Percentiles rank a stretch among this genome's conserved stretches.
Conservation (phyloP, 2,797 vertebrate species). For the Labroides dimidiatus region DNA sequence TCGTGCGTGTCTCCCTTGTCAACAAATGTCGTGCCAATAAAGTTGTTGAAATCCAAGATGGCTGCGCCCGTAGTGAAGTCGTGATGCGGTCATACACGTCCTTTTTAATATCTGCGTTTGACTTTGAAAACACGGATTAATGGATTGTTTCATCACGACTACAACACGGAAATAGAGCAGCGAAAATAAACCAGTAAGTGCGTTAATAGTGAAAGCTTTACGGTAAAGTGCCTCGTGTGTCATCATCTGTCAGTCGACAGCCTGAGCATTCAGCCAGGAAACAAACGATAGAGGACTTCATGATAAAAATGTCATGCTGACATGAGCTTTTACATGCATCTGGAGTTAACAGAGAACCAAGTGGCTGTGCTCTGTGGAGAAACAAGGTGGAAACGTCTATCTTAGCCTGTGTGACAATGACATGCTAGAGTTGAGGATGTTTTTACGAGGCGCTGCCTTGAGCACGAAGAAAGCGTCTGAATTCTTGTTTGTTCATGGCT, state of each 20-base stretch:
- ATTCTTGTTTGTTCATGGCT: no score
- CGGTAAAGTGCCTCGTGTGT: background rate
- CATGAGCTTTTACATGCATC: background rate
- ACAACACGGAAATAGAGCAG: conserved; percentile 25
- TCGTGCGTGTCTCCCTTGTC: conserved; percentile 29
- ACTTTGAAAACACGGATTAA: background rate
- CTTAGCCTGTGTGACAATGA: no score
- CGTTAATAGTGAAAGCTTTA: background rate
- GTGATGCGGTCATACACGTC: conserved; percentile 39
- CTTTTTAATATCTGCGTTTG: background rate
- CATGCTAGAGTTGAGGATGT: background rate
- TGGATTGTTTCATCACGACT: background rate
- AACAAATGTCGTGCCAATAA: conserved; percentile 64
- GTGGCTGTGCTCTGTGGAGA: background rate
- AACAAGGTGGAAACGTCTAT: background rate
- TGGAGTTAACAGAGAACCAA: background rate
- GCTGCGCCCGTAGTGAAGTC: conserved; percentile 63
- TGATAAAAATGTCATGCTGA: accelerated
- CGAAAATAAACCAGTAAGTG: conserved; percentile 46
- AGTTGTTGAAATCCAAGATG: conserved; percentile 81
- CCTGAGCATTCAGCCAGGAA: background rate
- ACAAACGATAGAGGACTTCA: background rate
- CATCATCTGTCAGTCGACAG: background rate
- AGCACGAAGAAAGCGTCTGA: no score
- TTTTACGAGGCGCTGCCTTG: no score